These are phyloP conservation scores for Bombus sylvicola DNA, from an alignment of 1,140 invertebrate species.

Conservation along the genomic window DNA sequence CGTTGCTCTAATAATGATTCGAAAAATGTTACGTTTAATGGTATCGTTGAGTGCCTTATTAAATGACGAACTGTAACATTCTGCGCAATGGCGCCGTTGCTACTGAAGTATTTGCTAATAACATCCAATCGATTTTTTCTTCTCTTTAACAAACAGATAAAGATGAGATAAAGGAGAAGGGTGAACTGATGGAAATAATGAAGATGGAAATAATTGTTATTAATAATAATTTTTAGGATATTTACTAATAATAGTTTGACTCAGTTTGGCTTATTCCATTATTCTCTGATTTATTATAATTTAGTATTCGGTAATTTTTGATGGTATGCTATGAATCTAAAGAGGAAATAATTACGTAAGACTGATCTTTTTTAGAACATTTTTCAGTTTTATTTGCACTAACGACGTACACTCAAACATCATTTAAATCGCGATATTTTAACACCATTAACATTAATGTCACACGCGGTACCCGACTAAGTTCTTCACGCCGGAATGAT, in stretches of 20 bases:
- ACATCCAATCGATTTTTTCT: not conserved
- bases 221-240: not conserved
- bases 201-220: not conserved
- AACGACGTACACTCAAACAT: conserved; percentile 63
- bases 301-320: not conserved
- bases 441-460: conserved; percentile 58
- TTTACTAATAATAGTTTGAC: not conserved
- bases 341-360: not conserved
- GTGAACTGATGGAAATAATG: not conserved
- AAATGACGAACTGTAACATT: not conserved
- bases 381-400: conserved; percentile 55
- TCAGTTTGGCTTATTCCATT: not conserved
- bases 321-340: not conserved
- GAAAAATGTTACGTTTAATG: not conserved
- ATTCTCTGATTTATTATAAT: not conserved
- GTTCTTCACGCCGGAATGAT: conserved; percentile 41
- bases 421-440: conserved; percentile 55
- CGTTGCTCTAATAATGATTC: not conserved
- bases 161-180: too few relatives aligned
- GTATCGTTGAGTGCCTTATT: not conserved
- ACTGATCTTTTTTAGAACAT: not conserved
- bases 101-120: not conserved
- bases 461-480: conserved; percentile 54
- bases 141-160: not conserved
- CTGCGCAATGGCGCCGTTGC: not conserved